phyloP scores from a whole-genome alignment of 2,113 vertebrate species.

The Ifrita kowaldi region DNA sequence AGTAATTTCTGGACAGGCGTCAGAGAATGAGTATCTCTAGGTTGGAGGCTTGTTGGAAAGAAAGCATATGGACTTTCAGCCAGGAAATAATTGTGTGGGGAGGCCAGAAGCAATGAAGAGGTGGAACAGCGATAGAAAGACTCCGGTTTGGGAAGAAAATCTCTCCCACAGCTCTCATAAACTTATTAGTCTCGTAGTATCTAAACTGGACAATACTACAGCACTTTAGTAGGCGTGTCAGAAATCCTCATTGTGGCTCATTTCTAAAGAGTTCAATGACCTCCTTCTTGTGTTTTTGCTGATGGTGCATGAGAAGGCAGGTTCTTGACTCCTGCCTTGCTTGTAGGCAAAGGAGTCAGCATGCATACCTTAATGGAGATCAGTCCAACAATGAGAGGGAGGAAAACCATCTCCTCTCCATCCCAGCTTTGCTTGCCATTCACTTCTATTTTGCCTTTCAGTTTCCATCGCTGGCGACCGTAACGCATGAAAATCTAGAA shows the following conservation, averaged over 20 bases:
- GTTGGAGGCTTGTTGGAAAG: not conserved
- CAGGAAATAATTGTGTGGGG: not conserved
- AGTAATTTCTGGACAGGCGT: not conserved
- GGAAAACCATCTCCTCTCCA: conserved; percentile 90
- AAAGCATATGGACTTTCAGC: not conserved
- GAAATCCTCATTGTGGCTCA: not conserved
- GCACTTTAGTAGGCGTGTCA: not conserved
- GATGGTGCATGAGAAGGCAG: not conserved
- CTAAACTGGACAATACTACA: not conserved
- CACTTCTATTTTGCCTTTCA: conserved; percentile 95
- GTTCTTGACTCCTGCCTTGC: not conserved
- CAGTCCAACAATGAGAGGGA: conserved; percentile 89
- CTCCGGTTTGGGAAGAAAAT: not conserved
- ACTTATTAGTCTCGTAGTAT: not conserved
- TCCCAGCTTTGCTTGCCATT: conserved; percentile 98
- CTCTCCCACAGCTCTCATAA: not conserved
- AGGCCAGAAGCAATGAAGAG: not conserved
- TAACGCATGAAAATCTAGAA: conserved; percentile 95
- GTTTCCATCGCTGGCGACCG: conserved; percentile 93
- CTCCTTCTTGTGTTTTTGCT: not conserved
- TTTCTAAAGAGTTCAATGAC: not conserved
- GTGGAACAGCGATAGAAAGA: not conserved
- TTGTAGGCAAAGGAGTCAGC: not conserved
- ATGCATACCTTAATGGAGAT: conserved; percentile 92
- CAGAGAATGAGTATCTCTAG: not conserved